Base-by-base conservation (phyloP, 2,888 invertebrate genomes). In the Saturnia japonica region DNA sequence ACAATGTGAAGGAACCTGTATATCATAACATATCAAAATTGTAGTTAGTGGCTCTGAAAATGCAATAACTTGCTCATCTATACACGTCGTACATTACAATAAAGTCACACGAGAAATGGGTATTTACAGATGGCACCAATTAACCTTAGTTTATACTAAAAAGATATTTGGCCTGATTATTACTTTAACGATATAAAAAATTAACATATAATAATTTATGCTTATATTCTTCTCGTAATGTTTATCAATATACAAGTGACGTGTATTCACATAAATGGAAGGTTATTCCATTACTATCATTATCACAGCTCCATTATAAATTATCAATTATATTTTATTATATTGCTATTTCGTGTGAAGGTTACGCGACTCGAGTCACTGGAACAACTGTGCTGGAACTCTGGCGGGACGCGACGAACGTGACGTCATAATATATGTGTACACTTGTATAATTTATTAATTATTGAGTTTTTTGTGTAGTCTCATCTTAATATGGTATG, bases 271-370 rank as follows among this genome's bases (percentile, higher is more conserved):
- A 34, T 25, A 66, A 67, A 57, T 67, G 22, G 47, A 62, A 22
- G 16, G 40, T 64, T 57, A 57, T 28, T 25, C 40, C 64, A 40
- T 60, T 60, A 60, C 28, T 57, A 16, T 57, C 25, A 57, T 25
- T 22, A 57, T 57, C 57, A 57, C 57, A 57, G 25, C 25, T 57
- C 25, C 22, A 25, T 57, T 57, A 57, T 68, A 43, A 34, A 79
- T 81, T 76, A 81, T 77, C 77, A 76, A 77, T 75, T 83, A 85
- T 85, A 86, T n/a, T n/a, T 57, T 57, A 57, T 60, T 60, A 60
- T 28, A 86, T 83, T 82, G 84, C 82, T 77, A 81, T 81, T 82
- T 76, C 78, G 79, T 77, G 80, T 85, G 87, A 87, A 87, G 87
- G 87, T 87, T 80, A 83, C 68, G 68, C 6, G 68, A 68, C 68